phyloP scores from a whole-genome alignment of 2,113 vertebrate genomes.

The Okapia johnstoni region DNA sequence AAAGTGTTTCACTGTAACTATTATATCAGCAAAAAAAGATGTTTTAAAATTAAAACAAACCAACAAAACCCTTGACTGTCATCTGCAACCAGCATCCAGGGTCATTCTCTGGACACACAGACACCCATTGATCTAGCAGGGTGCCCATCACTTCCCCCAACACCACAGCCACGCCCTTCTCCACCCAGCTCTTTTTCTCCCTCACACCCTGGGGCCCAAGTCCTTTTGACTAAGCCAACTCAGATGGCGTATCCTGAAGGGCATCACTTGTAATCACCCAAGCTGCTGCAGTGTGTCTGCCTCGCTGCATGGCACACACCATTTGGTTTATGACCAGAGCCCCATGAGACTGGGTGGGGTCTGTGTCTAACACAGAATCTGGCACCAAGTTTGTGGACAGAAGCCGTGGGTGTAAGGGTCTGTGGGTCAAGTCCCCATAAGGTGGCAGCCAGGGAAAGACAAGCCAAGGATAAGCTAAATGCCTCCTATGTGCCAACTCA shows the following conservation, averaged over 20 bases:
- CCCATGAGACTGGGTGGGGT: neutral
- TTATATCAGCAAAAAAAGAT: neutral
- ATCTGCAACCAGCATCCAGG: neutral
- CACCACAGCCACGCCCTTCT: fast-evolving
- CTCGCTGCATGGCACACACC: fast-evolving
- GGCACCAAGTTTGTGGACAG: neutral
- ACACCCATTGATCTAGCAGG: neutral
- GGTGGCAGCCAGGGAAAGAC: neutral
- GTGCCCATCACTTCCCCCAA: neutral
- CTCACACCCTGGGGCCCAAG: fast-evolving
- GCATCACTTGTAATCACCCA: fast-evolving
- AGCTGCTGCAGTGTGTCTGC: neutral
- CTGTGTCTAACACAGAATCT: neutral
- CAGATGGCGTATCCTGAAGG: neutral
- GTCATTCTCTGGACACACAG: neutral
- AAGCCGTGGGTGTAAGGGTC: neutral
- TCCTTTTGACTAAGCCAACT: neutral
- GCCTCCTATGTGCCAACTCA: neutral
- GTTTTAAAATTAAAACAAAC: neutral
- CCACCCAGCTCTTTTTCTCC: no score
- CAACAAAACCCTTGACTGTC: neutral
- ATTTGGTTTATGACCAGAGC: neutral
- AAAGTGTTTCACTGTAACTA: neutral
- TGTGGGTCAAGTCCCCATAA: neutral
- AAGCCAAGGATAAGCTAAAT: neutral